Conservation (phyloP, 2,113 vertebrate species). For the Nicator chloris region DNA sequence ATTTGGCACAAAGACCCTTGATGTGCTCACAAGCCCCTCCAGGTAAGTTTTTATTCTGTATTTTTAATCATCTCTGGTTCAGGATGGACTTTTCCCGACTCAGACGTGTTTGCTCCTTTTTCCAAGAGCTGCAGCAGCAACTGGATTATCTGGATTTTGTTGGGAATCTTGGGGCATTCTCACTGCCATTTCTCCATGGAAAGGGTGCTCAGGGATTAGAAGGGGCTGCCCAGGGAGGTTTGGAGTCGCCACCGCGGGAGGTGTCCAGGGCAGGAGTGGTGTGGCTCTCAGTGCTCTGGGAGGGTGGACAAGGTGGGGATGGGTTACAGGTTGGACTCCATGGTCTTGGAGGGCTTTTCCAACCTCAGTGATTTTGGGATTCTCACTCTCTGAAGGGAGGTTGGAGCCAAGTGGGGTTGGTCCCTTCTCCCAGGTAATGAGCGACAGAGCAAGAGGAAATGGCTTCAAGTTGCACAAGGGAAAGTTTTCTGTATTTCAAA, state of each 20-base stretch:
- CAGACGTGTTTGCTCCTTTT: background rate
- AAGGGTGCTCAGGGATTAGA: fast-evolving
- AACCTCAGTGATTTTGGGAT: background rate
- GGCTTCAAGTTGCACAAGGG: too few species aligned
- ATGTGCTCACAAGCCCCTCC: background rate
- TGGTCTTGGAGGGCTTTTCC: background rate
- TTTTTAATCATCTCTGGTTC: slow-evolving; percentile 26
- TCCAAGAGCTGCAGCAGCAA: background rate
- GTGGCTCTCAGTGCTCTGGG: background rate
- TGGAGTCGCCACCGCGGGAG: background rate
- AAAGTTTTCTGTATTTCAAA: fast-evolving
- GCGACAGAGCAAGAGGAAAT: fast-evolving
- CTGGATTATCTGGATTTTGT: background rate
- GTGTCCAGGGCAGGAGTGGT: fast-evolving
- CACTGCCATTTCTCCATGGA: background rate
- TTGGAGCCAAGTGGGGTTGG: too few species aligned
- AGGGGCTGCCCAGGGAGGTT: too few species aligned
- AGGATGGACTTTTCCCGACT: background rate
- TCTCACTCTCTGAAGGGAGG: background rate
- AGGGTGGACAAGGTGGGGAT: background rate
- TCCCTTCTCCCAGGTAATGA: background rate
- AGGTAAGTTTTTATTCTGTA: slow-evolving; percentile 26
- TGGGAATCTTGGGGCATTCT: background rate
- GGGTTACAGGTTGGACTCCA: fast-evolving
- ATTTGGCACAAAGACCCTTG: slow-evolving; percentile 19